phyloP scores from a whole-genome alignment of 2,888 invertebrate genomes.

The Melinaea menophilus region DNA sequence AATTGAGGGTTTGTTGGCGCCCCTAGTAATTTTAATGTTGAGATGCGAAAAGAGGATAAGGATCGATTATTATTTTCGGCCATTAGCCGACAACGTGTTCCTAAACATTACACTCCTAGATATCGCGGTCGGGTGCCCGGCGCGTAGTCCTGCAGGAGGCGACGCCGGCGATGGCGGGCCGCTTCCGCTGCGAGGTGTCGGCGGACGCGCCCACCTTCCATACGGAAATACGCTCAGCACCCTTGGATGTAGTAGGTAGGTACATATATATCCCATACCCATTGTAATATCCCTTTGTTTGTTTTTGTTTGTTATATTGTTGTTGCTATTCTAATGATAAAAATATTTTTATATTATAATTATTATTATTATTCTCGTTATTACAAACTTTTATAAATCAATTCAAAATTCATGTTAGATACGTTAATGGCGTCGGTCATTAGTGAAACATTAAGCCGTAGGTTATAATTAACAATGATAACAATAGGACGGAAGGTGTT shows the following conservation, averaged over 20 bases:
- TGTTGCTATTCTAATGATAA: no score
- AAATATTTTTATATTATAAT: no score
- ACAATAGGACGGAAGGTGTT: constrained; percentile 6
- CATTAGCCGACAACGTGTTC: background rate
- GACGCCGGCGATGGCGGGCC: constrained; percentile 82
- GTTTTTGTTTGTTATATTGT: no score
- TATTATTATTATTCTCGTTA: no score
- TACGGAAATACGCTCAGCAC: constrained; percentile 81
- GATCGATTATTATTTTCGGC: no score
- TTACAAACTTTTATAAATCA: no score
- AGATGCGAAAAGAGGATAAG: no score
- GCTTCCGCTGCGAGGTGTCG: constrained; percentile 86
- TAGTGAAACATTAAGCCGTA: constrained; percentile 4
- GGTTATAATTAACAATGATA: constrained; percentile 8
- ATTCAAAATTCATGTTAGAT: no score
- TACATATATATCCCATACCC: background rate
- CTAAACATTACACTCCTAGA: constrained; percentile 42
- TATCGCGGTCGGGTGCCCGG: constrained; percentile 79
- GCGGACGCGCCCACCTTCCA: constrained; percentile 85
- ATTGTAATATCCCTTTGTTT: no score
- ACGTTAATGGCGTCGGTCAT: constrained; percentile 1
- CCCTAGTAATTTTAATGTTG: no score
- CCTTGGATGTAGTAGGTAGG: constrained; percentile 86
- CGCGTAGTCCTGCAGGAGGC: constrained; percentile 84
- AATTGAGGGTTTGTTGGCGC: no score